Conservation (phyloP, 2,888 invertebrate genomes). For the Chrysodeixis includens region DNA sequence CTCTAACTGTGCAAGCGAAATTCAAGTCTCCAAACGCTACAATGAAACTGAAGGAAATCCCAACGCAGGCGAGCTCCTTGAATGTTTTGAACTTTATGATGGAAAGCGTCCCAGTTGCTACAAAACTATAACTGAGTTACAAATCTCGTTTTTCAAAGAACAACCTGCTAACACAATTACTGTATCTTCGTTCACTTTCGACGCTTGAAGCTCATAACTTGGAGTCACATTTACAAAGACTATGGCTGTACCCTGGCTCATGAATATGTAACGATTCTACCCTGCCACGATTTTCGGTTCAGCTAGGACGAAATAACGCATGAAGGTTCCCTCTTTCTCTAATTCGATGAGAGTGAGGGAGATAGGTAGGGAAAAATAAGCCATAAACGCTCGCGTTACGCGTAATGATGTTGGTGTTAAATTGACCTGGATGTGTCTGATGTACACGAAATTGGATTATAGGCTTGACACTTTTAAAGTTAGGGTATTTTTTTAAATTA, state of each 20-base stretch:
- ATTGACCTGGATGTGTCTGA: conserved; percentile 36
- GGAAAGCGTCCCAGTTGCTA: conserved; percentile 15
- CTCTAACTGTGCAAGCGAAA: conserved; percentile 1
- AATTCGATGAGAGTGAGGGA: conserved; percentile 30
- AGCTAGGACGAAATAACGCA: conserved; percentile 54
- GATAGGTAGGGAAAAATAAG: conserved; percentile 49
- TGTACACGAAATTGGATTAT: conserved; percentile 6
- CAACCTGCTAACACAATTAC: conserved; percentile 35
- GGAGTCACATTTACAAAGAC: conserved; percentile 30
- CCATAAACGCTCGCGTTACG: conserved; percentile 42
- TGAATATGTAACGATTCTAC: conserved; percentile 75
- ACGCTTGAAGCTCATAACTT: conserved; percentile 43
- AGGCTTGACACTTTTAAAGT: background rate
- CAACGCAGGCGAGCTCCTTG: background rate
- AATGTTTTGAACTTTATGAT: conserved; percentile 3
- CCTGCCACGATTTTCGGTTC: conserved; percentile 71
- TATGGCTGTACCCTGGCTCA: conserved; percentile 64
- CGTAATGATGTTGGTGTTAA: conserved; percentile 49
- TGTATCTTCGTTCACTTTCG: conserved; percentile 21
- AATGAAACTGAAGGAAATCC: conserved; percentile 4
- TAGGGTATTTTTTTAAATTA: background rate
- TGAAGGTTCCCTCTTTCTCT: conserved; percentile 53
- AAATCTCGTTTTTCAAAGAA: background rate
- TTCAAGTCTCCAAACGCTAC: background rate
- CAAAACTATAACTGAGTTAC: conserved; percentile 4